A percentile compares a stretch with the other conserved stretches of the same genome.
Conservation (phyloP, 1,140 invertebrate genomes). For the Drosophila nannoptera region DNA sequence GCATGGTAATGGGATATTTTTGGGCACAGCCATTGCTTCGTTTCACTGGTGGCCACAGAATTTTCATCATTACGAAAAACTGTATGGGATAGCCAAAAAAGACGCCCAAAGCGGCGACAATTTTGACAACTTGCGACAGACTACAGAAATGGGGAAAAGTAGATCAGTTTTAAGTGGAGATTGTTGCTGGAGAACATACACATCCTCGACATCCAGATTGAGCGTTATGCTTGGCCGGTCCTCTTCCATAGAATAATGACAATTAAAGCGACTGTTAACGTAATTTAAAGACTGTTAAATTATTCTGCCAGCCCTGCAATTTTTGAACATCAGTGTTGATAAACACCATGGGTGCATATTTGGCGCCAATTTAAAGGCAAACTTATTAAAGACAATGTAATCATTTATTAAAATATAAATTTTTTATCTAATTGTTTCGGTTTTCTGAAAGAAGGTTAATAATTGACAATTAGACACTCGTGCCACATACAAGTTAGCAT, state of each 20-base stretch:
- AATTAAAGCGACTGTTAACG: constrained; percentile 16
- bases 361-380: constrained; percentile 25
- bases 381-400: constrained; percentile 23
- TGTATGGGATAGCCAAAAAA: constrained; percentile 91
- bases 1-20: constrained; percentile 77
- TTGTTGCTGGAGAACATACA: constrained; percentile 56
- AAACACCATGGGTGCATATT: not conserved
- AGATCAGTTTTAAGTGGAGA: not conserved
- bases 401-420: constrained; percentile 63
- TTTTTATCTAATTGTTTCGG: constrained; percentile 33
- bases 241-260: constrained; percentile 38
- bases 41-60: constrained; percentile 82
- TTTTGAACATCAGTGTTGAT: constrained; percentile 6
- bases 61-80: constrained; percentile 89
- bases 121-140: constrained; percentile 81
- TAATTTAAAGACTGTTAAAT: constrained; percentile 21
- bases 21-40: constrained; percentile 80
- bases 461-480: constrained; percentile 29
- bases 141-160: constrained; percentile 66
- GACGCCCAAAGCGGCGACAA: constrained; percentile 87
- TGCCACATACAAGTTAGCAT: constrained; percentile 38
- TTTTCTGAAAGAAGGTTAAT: constrained; percentile 30
- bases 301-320: constrained; percentile 9
- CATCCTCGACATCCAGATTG: constrained; percentile 80
- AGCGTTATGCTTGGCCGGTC: constrained; percentile 84